Conservation (phyloP, 2,797 vertebrate genomes). For the Sebastes minor region DNA sequence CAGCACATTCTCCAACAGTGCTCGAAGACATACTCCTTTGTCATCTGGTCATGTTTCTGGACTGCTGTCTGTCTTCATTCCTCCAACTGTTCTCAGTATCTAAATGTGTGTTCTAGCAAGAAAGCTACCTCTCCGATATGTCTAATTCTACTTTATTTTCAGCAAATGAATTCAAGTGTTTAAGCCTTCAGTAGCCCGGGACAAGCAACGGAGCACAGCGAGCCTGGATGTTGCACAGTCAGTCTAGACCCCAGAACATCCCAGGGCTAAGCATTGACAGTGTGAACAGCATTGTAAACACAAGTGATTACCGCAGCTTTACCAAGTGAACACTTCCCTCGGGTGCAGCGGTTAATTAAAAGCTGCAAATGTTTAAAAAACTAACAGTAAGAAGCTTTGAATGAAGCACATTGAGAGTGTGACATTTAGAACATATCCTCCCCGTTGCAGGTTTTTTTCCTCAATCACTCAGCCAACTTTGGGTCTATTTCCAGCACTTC, state of each 20-base stretch:
- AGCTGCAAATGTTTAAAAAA: slow-evolving; percentile 26
- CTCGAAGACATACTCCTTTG: not conserved
- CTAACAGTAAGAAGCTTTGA: slow-evolving; percentile 16
- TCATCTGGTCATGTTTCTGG: not conserved
- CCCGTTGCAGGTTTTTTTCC: not conserved
- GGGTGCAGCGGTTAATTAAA: slow-evolving; percentile 38
- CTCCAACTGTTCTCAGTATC: not conserved
- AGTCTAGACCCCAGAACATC: slow-evolving; percentile 3
- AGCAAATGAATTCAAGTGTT: not conserved
- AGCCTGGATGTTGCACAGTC: not conserved
- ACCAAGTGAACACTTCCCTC: slow-evolving; percentile 15
- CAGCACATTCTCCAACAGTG: not conserved
- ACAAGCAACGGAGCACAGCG: not conserved
- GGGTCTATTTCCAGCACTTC: slow-evolving; percentile 15
- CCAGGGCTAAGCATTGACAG: not conserved
- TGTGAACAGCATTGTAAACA: slow-evolving; percentile 27
- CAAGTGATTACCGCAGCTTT: slow-evolving; percentile 6
- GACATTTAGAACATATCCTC: slow-evolving; percentile 15
- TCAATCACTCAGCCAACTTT: not conserved
- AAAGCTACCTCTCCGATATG: not conserved
- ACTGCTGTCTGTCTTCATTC: not conserved
- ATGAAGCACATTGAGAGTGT: slow-evolving; percentile 14
- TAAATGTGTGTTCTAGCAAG: not conserved
- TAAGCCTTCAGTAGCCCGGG: not conserved
- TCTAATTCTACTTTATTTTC: not conserved